Evolutionary conservation across 2,888 invertebrate species (phyloP), one percentile per base, ranked within the genome.

Genomic region (Himalopsyche anomala): DNA sequence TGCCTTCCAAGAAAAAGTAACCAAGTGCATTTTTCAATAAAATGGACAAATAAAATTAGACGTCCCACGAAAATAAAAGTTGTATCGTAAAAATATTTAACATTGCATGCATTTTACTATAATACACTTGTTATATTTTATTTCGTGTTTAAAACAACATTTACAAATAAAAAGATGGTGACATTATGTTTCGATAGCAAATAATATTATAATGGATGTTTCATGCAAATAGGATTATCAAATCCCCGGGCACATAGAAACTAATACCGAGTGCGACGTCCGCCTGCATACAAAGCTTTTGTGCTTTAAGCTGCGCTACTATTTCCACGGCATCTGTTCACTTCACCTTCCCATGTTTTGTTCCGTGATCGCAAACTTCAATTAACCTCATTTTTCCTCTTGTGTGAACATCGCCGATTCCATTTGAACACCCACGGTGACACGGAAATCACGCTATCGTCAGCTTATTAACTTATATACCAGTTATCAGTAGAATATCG

Each of bases 361-460:
- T 62, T 62, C 62, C 28, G 62, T 28, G 19, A 19, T 62, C 62
- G 19, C 62, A 62, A 62, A 62, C 62, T 19, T 62, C 62, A 62
- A 62, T 62, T 62, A 62, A 62, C 62, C 62, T 62, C 62, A 62
- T 62, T 62, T 62, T 62, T 62, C 62, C 62, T 62, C 62, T 62
- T 62, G 62, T 62, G 62, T 62, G 62, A 62, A 62, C 62, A 62
- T 56, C n/a, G 56, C 5, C 56, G 56, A 56, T 62, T 62, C 62
- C 62, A 62, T 62, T 19, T 62, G 62, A 62, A 19, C 62, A 62
- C 62, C 62, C 62, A 62, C 62, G 28, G 62, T 28, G 62, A 62
- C 19, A 19, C 62, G 17, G 8, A 56, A 56, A 19, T n/a, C 56
- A 62, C 62, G 62, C 62, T 19, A 62, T 62, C 62, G 19, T 62